A percentile compares a stretch with the other conserved stretches of the same genome.
These are phyloP conservation scores for Nematostella vectensis DNA, from an alignment of 92 coral and sea anemone species.

Conservation along the genomic window DNA sequence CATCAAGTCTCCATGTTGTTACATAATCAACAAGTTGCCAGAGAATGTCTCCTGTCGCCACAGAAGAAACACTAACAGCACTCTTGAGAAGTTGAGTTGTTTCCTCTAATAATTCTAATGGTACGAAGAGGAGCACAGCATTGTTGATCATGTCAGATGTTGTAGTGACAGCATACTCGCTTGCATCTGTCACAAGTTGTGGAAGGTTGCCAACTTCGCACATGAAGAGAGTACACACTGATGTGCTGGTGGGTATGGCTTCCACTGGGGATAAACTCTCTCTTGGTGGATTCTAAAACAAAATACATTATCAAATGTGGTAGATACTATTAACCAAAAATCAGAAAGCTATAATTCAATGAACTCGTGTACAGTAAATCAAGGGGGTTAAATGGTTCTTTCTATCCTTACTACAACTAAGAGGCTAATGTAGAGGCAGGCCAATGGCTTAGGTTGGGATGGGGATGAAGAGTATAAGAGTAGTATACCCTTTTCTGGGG, in stretches of 20 bases:
- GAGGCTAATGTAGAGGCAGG: not conserved
- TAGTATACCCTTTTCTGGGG: too few species aligned
- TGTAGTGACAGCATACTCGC: constrained; percentile 13
- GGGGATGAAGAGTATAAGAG: not conserved
- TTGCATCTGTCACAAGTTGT: constrained; percentile 11
- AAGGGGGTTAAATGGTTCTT: too few species aligned
- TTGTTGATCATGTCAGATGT: constrained; percentile 20
- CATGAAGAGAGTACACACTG: constrained; percentile 11
- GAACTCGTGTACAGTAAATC: too few species aligned
- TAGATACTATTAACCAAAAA: not conserved
- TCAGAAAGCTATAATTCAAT: too few species aligned
- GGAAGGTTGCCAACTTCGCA: constrained; percentile 15
- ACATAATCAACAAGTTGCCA: constrained; percentile 22
- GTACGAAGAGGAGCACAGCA: constrained; percentile 22
- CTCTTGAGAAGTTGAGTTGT: constrained; percentile 21
- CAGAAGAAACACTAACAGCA: constrained; percentile 1
- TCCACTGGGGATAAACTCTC: too few species aligned
- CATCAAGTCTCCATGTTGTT: constrained; percentile 17
- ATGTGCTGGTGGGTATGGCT: too few species aligned
- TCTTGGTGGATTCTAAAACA: too few species aligned
- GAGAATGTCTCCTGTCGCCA: constrained; percentile 8
- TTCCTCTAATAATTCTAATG: constrained; percentile 19
- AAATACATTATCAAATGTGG: too few species aligned
- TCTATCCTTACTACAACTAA: too few species aligned
- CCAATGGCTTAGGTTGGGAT: not conserved